A percentile compares a stretch with the other conserved stretches of the same genome.
Evolutionary conservation across 2,797 vertebrate species (phyloP).

Genomic region (Valencia hispanica): DNA sequence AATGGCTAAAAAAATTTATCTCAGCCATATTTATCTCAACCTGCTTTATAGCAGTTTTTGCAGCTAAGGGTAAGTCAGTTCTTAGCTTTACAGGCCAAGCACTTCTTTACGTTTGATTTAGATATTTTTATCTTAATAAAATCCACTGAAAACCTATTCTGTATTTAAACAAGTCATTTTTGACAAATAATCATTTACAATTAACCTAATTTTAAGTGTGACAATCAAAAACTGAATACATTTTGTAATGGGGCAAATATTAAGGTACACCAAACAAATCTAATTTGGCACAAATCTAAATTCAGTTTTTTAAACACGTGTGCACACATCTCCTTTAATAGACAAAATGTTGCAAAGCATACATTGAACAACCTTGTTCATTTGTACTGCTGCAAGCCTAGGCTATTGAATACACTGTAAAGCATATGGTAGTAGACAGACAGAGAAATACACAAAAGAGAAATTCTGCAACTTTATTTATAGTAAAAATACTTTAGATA

Average conservation of each 20-base stretch:
- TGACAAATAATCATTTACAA: too few relatives aligned
- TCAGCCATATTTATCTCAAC: background rate
- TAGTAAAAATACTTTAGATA: conserved; percentile 88
- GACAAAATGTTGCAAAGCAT: background rate
- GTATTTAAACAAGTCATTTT: too few relatives aligned
- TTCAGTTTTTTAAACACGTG: background rate
- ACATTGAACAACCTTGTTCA: background rate
- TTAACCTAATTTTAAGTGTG: too few relatives aligned
- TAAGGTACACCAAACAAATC: too few relatives aligned
- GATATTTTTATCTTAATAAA: too few relatives aligned
- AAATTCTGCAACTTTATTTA: conserved; percentile 76
- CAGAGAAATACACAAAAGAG: conserved; percentile 7
- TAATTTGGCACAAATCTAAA: background rate
- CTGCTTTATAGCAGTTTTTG: too few relatives aligned
- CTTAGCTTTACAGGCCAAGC: too few relatives aligned
- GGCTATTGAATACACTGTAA: background rate
- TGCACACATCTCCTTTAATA: background rate
- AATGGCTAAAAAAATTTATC: background rate
- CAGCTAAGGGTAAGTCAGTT: too few relatives aligned
- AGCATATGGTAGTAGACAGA: background rate
- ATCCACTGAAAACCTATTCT: too few relatives aligned
- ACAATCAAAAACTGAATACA: too few relatives aligned
- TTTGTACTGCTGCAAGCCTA: background rate
- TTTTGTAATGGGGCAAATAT: too few relatives aligned
- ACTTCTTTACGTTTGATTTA: too few relatives aligned